These are phyloP conservation scores for Petrophora chlorosata DNA, from an alignment of 2,888 invertebrate species.

Conservation along the genomic window DNA sequence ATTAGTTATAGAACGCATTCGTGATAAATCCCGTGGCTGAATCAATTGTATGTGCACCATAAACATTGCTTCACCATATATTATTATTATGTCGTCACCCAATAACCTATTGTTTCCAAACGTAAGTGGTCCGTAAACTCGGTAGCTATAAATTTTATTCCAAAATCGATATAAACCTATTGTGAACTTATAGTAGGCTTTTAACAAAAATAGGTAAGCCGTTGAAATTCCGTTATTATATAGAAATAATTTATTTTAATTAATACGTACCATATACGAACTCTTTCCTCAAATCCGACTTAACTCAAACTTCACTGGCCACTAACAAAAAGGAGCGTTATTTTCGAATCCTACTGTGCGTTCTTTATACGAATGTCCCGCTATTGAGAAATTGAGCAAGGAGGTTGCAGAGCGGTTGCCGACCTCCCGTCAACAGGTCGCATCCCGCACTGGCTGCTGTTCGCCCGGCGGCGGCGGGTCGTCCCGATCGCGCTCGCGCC, in stretches of 20 bases:
- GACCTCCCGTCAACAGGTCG: slow-evolving; percentile 81
- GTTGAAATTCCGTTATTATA: too few relatives aligned
- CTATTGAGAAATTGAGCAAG: slow-evolving; percentile 42
- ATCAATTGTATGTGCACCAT: slow-evolving; percentile 30
- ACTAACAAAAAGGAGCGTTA: slow-evolving; percentile 27
- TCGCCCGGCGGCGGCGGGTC: slow-evolving; percentile 57
- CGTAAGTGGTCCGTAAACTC: slow-evolving; percentile 48
- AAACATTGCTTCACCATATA: slow-evolving; percentile 38
- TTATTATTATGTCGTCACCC: slow-evolving; percentile 38
- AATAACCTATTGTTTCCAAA: slow-evolving; percentile 52
- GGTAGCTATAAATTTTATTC: slow-evolving; percentile 43
- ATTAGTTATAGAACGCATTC: too few relatives aligned
- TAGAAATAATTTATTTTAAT: slow-evolving; percentile 4
- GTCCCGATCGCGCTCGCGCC: slow-evolving; percentile 76
- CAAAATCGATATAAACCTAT: slow-evolving; percentile 42
- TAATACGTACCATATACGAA: slow-evolving; percentile 10
- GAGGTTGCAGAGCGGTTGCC: slow-evolving; percentile 53
- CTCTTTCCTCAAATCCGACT: slow-evolving; percentile 11
- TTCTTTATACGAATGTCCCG: slow-evolving; percentile 57
- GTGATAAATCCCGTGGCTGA: slow-evolving; percentile 1
- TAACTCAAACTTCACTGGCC: slow-evolving; percentile 29
- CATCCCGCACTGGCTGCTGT: slow-evolving; percentile 67
- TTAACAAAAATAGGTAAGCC: slow-evolving; percentile 14
- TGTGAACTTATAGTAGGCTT: slow-evolving; percentile 23
- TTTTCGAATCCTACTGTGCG: slow-evolving; percentile 20